A percentile compares a stretch with the other conserved stretches of the same genome.
phyloP scores from a whole-genome alignment of 92 coral and sea anemone species.

The Hydrozoanthus gracilis region DNA sequence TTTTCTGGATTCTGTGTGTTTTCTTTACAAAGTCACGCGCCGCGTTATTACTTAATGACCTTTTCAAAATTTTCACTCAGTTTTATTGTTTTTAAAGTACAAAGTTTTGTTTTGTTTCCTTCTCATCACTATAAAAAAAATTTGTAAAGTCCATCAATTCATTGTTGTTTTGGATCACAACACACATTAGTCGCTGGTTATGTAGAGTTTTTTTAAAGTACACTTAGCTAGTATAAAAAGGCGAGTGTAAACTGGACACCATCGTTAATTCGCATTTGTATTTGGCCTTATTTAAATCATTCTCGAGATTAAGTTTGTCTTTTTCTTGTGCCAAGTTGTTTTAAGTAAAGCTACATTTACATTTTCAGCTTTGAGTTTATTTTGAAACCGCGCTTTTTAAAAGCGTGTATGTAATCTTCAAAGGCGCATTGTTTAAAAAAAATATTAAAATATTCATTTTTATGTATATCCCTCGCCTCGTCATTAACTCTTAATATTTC shows the following conservation, averaged over 20 bases:
- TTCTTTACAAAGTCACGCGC: slow-evolving; percentile 51
- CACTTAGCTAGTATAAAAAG: too few relatives aligned
- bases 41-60: slow-evolving; percentile 32
- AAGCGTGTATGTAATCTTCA: background rate
- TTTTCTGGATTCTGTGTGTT: slow-evolving; percentile 35
- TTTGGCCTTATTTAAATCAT: too few relatives aligned
- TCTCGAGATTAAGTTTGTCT: too few relatives aligned
- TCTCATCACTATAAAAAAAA: slow-evolving; percentile 4
- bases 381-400: too few relatives aligned
- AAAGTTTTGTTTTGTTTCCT: slow-evolving; percentile 24
- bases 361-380: too few relatives aligned
- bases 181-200: slow-evolving; percentile 2
- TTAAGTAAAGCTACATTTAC: too few relatives aligned
- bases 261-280: too few relatives aligned
- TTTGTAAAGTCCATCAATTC: slow-evolving; percentile 13
- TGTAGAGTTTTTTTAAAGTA: too few relatives aligned
- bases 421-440: background rate
- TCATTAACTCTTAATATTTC: slow-evolving; percentile 12
- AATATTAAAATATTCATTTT: background rate
- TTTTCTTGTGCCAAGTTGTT: too few relatives aligned
- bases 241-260: too few relatives aligned
- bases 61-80: slow-evolving; percentile 36
- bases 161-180: background rate
- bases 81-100: slow-evolving; percentile 21
- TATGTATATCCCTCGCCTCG: background rate